These are phyloP conservation scores for Drosophila prolongata DNA, from an alignment of 2,888 invertebrate genomes.

Conservation along the genomic window DNA sequence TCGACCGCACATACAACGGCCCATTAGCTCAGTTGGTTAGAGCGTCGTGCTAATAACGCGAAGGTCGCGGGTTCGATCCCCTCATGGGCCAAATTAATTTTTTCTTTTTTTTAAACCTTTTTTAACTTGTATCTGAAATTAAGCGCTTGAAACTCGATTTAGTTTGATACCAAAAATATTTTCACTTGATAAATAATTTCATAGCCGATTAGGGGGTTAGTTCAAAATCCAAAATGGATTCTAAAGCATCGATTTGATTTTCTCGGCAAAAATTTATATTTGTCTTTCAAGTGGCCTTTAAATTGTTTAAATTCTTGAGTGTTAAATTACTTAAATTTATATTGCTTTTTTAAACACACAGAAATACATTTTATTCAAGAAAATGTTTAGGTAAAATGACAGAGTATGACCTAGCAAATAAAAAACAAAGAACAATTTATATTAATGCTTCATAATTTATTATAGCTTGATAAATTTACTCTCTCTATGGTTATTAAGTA, in stretches of 20 bases:
- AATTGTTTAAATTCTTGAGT: too few species aligned
- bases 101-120: slow-evolving; percentile 6
- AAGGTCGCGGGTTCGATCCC: slow-evolving; percentile 85
- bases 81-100: slow-evolving; percentile 81
- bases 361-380: too few species aligned
- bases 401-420: neutral
- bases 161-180: too few species aligned
- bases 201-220: too few species aligned
- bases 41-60: slow-evolving; percentile 85
- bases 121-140: neutral
- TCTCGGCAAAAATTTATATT: too few species aligned
- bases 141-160: too few species aligned
- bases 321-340: too few species aligned
- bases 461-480: slow-evolving; percentile 22
- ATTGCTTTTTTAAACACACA: too few species aligned
- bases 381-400: neutral
- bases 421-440: neutral
- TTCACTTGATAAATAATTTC: too few species aligned
- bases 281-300: too few species aligned
- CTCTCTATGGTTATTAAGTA: neutral
- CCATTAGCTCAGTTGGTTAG: slow-evolving; percentile 85
- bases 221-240: too few species aligned
- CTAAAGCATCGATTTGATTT: too few species aligned
- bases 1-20: slow-evolving; percentile 53
- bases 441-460: slow-evolving; percentile 52